Evolutionary conservation across 2,797 vertebrate species (phyloP).

Genomic region (Mus spretus): DNA sequence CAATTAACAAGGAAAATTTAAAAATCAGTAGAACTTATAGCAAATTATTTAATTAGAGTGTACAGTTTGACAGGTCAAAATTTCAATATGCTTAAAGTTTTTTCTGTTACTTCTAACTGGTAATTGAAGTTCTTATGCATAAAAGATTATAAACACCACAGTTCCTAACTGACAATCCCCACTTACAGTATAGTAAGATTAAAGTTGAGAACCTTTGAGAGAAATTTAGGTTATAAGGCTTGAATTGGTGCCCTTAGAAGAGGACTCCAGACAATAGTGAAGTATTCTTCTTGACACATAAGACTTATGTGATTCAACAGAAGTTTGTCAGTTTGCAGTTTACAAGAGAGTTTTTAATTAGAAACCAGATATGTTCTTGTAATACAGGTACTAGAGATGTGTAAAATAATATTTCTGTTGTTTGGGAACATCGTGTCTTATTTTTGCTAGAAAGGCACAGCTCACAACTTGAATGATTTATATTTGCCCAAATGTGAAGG

Average conservation of each 20-base stretch:
- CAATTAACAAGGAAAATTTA: not conserved
- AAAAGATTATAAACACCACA: not conserved
- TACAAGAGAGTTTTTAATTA: not conserved
- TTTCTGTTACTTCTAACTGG: not conserved
- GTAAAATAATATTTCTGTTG: not conserved
- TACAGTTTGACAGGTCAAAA: not conserved
- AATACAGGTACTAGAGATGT: not conserved
- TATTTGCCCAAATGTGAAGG: not conserved
- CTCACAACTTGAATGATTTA: not conserved
- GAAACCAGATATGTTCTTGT: not conserved
- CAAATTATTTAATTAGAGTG: not conserved
- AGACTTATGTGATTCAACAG: not conserved
- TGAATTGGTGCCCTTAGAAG: not conserved
- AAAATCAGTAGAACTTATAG: not conserved
- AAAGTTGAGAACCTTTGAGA: not conserved
- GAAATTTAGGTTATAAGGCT: not conserved
- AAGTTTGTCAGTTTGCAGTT: not conserved
- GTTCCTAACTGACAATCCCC: not conserved
- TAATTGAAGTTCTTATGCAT: not conserved
- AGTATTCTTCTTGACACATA: fast-evolving
- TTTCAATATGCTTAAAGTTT: not conserved
- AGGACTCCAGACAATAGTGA: not conserved
- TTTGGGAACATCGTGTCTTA: too few species aligned
- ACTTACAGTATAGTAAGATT: not conserved
- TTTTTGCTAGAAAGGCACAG: not conserved